Base-by-base conservation (phyloP, 1,140 invertebrate species). In the Nomia melanderi region DNA sequence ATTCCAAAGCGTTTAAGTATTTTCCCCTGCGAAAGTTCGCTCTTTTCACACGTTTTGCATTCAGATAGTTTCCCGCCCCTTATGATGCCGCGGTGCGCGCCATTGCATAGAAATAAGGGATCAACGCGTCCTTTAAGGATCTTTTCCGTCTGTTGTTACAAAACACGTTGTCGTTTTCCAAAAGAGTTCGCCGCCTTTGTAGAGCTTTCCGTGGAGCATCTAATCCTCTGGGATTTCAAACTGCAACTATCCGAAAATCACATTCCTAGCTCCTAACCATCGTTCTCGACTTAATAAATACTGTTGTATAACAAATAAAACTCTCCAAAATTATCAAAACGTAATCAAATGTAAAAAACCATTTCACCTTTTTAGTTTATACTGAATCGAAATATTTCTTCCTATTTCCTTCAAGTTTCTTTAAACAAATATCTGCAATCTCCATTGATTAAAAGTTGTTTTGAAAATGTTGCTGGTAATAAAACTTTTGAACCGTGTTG, bases 41-140 rank as follows among this genome's bases (percentile, higher is more conserved):
- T 39, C 7, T 41, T 64, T 64, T 44, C 36, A n/a, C 12, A 0
- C 23, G 8, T 17, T 50, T 17, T 12, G 17, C 2, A 60, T 60
- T 69, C 54, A 25, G 4, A 31, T 29, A 14, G 25, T 25, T 39
- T 25, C 29, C 20, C 23, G 12, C 56, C 56, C 53, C 31, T 77
- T 44, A 63, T 31, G 20, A 50, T 12, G 1, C 27, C 23, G 1
- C 1, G 4, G 20, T 17, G 14, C 23, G 14, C 25, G 29, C 17
- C n/a, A 31, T 25, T 23, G 75, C 75, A 77, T 77, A 72, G 75
- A 63, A 56, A 77, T 71, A 17, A n/a, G 11, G 47, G 75, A 77
- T 77, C 64, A 77, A 33, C 36, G 36, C 41, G 44, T 54, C 44
- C 53, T 53, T 67, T 41, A 27, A 23, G 54, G 67, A 75, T 67